Percentiles rank a stretch among this genome's conserved stretches.
Conservation (phyloP, 2,888 invertebrate genomes). For the Calameuta pallipes region DNA sequence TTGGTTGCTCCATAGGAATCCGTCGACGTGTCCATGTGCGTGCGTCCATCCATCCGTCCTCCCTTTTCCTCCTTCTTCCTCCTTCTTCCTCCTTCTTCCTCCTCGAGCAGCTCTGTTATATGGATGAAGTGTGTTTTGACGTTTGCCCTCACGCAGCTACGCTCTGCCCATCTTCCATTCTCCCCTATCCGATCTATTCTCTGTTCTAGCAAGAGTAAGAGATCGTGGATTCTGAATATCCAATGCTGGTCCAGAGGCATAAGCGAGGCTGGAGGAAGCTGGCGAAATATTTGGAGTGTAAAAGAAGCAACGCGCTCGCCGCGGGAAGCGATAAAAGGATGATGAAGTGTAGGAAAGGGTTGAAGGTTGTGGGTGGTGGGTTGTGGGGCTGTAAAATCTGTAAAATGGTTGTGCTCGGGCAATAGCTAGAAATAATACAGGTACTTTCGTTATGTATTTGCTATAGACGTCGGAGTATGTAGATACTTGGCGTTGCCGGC, state of each 20-base stretch:
- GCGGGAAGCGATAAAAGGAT: no score
- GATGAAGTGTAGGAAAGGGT: no score
- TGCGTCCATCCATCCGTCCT: slow-evolving; percentile 12
- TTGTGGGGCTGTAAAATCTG: no score
- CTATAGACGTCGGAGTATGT: slow-evolving; percentile 31
- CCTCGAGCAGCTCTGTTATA: slow-evolving; percentile 23
- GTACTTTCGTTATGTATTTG: no score
- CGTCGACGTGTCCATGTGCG: slow-evolving; percentile 34
- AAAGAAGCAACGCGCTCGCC: no score
- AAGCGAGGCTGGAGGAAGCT: no score
- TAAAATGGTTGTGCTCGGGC: no score
- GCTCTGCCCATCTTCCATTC: slow-evolving; percentile 29
- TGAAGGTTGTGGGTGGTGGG: no score
- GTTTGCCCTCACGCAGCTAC: slow-evolving; percentile 57
- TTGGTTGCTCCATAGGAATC: slow-evolving; percentile 62
- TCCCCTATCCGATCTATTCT: slow-evolving; percentile 9
- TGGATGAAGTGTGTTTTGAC: slow-evolving; percentile 63
- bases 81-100: background rate
- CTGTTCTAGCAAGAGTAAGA: background rate
- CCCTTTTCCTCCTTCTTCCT: slow-evolving; percentile 5
- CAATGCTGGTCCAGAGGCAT: no score
- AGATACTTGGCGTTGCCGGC: slow-evolving; percentile 49
- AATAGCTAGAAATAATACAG: no score
- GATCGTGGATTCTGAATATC: no score
- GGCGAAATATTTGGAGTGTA: no score